phyloP scores from a whole-genome alignment of 2,113 vertebrate genomes.

The Periophthalmodon schlosseri region DNA sequence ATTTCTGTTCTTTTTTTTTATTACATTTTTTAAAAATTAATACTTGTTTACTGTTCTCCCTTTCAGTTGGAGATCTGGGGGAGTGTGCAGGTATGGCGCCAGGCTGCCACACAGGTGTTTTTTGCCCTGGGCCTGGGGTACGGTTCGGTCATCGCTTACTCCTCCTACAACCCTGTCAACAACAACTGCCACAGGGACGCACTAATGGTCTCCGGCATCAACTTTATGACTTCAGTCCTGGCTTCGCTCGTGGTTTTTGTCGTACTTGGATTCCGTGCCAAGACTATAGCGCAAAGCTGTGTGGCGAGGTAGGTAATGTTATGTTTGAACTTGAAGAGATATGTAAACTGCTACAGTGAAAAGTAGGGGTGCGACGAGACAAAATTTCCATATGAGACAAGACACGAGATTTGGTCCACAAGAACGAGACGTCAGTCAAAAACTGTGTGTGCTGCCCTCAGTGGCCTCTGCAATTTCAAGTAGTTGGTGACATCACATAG shows the following conservation, averaged over 20 bases:
- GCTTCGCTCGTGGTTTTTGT: conserved; percentile 96
- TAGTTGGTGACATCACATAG: too few species aligned
- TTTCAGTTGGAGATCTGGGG: conserved; percentile 91
- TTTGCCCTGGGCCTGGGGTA: conserved; percentile 98
- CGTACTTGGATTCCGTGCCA: conserved; percentile 96
- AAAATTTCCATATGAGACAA: too few species aligned
- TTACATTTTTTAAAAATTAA: too few species aligned
- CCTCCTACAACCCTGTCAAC: conserved; percentile 96
- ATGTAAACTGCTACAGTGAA: neutral
- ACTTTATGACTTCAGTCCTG: conserved; percentile 95
- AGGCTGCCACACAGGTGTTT: conserved; percentile 97
- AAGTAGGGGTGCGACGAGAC: neutral
- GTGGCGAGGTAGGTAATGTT: conserved; percentile 83
- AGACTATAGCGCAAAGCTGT: conserved; percentile 89
- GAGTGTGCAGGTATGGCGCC: conserved; percentile 93
- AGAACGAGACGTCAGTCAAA: too few species aligned
- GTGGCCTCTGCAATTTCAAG: too few species aligned
- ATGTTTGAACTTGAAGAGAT: neutral
- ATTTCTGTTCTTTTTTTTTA: too few species aligned
- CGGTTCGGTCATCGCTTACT: conserved; percentile 96
- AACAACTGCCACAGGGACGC: conserved; percentile 99
- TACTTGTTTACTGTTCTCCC: neutral
- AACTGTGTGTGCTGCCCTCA: too few species aligned
- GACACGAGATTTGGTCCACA: too few species aligned
- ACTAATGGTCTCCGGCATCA: conserved; percentile 91